Conservation (phyloP, 2,113 vertebrate species). For the Labrus mixtus region DNA sequence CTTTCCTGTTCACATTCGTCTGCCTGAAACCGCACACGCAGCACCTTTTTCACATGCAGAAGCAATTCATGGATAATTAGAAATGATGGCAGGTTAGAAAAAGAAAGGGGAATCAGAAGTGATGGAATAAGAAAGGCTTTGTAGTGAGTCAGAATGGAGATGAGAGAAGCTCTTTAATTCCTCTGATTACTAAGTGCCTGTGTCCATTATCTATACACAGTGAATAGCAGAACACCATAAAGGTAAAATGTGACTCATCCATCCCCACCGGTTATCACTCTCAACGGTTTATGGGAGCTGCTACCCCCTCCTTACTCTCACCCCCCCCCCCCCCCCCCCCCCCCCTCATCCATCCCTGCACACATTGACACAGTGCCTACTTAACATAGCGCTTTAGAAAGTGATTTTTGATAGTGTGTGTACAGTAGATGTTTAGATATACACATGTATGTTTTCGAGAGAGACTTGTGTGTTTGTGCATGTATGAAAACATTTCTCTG, state of each 20-base stretch:
- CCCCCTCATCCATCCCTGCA: slow-evolving; percentile 20
- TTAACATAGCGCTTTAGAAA: slow-evolving; percentile 59
- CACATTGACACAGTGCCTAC: slow-evolving; percentile 55
- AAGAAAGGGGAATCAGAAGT: slow-evolving; percentile 31
- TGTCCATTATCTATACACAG: slow-evolving; percentile 79
- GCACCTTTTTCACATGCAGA: slow-evolving; percentile 60
- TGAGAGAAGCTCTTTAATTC: slow-evolving; percentile 77
- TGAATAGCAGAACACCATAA: slow-evolving; percentile 77
- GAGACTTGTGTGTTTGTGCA: slow-evolving; percentile 46
- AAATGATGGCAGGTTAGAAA: slow-evolving; percentile 69
- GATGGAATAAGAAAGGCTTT: slow-evolving; percentile 73
- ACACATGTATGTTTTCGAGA: slow-evolving; percentile 12
- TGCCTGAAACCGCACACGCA: slow-evolving; percentile 60
- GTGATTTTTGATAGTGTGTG: slow-evolving; percentile 39
- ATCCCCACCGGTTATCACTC: slow-evolving; percentile 73
- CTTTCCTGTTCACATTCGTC: slow-evolving; percentile 29
- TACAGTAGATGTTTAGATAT: slow-evolving; percentile 1
- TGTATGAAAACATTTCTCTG: slow-evolving; percentile 52
- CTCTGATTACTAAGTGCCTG: slow-evolving; percentile 80
- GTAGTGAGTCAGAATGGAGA: slow-evolving; percentile 72
- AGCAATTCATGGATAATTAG: slow-evolving; percentile 75
- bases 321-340: background rate
- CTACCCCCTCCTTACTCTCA: background rate
- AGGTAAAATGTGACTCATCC: slow-evolving; percentile 81
- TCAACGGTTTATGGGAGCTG: slow-evolving; percentile 50